These are phyloP conservation scores for Notamacropus eugenii DNA, from an alignment of 2,797 vertebrate species.

Conservation along the genomic window DNA sequence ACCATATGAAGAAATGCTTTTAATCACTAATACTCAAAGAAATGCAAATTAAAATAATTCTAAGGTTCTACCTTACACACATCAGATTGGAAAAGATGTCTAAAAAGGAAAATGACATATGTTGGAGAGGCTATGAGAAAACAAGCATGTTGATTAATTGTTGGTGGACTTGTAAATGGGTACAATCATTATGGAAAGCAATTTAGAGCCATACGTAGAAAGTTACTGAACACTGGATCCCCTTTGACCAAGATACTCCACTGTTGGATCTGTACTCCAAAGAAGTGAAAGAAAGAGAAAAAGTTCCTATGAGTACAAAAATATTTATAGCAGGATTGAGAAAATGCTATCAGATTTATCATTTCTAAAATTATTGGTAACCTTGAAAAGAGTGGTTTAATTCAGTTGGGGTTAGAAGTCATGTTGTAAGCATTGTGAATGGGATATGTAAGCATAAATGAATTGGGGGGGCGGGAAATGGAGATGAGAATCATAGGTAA, in stretches of 20 bases:
- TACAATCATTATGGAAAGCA: not conserved
- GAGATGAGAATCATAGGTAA: not conserved
- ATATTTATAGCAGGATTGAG: not conserved
- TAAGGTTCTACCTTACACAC: not conserved
- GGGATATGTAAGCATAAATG: not conserved
- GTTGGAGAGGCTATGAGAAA: not conserved
- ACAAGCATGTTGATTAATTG: not conserved
- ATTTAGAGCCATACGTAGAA: not conserved
- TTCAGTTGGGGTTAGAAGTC: not conserved
- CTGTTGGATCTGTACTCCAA: not conserved
- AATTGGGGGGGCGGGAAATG: not conserved
- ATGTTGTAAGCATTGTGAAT: not conserved
- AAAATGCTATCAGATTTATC: not conserved
- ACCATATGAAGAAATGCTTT: not conserved
- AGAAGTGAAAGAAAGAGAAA: not conserved
- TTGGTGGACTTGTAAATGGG: not conserved
- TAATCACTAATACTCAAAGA: not conserved
- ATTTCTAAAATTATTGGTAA: not conserved
- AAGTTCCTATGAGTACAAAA: not conserved
- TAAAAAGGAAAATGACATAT: not conserved
- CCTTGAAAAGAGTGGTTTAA: not conserved
- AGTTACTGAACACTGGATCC: not conserved
- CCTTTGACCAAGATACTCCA: not conserved
- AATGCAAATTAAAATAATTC: not conserved
- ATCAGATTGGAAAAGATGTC: not conserved